Percentiles rank a stretch among this genome's conserved stretches.
phyloP scores from a whole-genome alignment of 2,113 vertebrate genomes.

The Thalassoma bifasciatum region DNA sequence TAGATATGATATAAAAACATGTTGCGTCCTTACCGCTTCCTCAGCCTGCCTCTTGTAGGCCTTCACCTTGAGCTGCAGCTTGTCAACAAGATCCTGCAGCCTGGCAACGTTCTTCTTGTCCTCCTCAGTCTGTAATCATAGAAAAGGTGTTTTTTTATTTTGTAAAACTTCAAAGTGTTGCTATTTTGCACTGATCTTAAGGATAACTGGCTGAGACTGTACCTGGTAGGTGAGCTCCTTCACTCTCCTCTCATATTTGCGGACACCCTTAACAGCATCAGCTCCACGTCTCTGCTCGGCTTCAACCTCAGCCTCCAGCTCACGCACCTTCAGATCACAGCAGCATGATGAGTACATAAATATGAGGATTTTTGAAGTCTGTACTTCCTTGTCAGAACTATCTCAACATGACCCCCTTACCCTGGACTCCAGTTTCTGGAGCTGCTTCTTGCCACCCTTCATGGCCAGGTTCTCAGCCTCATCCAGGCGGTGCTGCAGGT shows the following conservation, averaged over 20 bases:
- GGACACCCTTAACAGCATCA: conserved; percentile 74
- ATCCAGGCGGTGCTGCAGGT: conserved; percentile 88
- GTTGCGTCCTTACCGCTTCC: conserved; percentile 80
- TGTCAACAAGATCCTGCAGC: conserved; percentile 81
- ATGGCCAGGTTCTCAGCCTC: conserved; percentile 90
- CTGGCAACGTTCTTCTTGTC: conserved; percentile 73
- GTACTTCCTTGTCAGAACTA: background rate
- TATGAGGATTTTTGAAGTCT: background rate
- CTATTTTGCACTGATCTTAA: too few species aligned
- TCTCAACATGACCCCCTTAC: conserved; percentile 58
- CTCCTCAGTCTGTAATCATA: conserved; percentile 66
- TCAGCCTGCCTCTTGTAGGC: conserved; percentile 94
- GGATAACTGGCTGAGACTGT: too few species aligned
- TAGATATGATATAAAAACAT: background rate
- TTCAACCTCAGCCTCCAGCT: conserved; percentile 69
- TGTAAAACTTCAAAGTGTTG: too few species aligned
- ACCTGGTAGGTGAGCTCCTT: conserved; percentile 78
- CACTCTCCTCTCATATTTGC: conserved; percentile 77
- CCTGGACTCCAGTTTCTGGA: conserved; percentile 87
- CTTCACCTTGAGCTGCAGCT: conserved; percentile 92
- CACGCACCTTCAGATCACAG: conserved; percentile 59
- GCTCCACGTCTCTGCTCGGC: conserved; percentile 71
- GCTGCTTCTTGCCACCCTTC: conserved; percentile 89
- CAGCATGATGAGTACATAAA: background rate
- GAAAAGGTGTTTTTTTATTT: too few species aligned